A percentile compares a stretch with the other conserved stretches of the same genome.
Conservation (phyloP, 2,113 vertebrate species). For the Cottus gobio region DNA sequence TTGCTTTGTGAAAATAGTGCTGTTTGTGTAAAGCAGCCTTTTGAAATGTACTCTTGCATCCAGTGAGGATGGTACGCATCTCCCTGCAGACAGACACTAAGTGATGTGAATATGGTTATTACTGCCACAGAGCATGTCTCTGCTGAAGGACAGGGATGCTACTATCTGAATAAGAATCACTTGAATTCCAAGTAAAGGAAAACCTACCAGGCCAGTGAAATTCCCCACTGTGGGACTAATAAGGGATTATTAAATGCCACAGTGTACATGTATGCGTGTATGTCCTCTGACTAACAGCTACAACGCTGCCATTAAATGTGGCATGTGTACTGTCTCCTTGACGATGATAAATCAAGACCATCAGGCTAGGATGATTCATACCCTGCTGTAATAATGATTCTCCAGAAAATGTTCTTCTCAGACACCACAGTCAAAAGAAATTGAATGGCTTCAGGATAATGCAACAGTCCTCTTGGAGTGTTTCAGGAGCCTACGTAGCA, state of each 20-base stretch:
- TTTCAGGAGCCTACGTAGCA: background rate
- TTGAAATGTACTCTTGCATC: conserved; percentile 44
- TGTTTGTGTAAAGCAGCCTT: conserved; percentile 26
- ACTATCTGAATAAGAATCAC: background rate
- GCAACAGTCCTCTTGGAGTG: background rate
- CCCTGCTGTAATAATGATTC: conserved; percentile 23
- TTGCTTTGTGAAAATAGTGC: conserved; percentile 5
- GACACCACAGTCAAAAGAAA: conserved; percentile 40
- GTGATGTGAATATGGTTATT: conserved; percentile 46
- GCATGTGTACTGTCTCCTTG: conserved; percentile 39
- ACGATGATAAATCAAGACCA: conserved; percentile 47
- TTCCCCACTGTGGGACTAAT: too few relatives aligned
- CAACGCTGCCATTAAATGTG: conserved; percentile 31
- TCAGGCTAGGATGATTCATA: conserved; percentile 40
- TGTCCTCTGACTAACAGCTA: conserved; percentile 36
- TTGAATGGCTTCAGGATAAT: background rate
- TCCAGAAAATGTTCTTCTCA: conserved; percentile 31
- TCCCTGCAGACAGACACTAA: conserved; percentile 25
- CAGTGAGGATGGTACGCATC: background rate
- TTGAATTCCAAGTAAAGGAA: background rate
- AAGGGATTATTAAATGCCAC: too few relatives aligned
- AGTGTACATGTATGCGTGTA: conserved; percentile 5
- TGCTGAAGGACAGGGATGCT: background rate
- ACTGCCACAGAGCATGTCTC: conserved; percentile 5
- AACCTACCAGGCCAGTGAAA: conserved; percentile 26